Evolutionary conservation across 2,888 invertebrate species (phyloP), one percentile per base, ranked within the genome.

Genomic region (Ganaspis brasiliensis): DNA sequence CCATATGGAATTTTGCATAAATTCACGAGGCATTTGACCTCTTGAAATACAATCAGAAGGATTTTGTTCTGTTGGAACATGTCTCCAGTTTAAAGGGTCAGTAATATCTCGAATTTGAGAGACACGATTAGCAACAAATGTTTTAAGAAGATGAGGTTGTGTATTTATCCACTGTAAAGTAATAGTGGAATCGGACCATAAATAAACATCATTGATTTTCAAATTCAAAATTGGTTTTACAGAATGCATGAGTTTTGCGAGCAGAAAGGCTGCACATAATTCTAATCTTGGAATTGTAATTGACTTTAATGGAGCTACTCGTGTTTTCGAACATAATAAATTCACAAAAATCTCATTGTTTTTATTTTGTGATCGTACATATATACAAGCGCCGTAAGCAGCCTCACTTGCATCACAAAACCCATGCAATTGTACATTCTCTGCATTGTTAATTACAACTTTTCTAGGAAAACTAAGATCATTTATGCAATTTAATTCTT

Each of bases 61-160:
- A 49, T 49, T 49, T 14, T 49, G 49, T 0, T 49, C 5, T 49
- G 49, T 49, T 49, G 49, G n/a, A 1, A 77, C 77, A 35, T 77
- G 77, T 5, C 37, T 70, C 77, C 71, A 71, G 16, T 71, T 37
- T 8, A 19, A 19, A 21, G 19, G 19, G 2, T 21, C 0, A 45
- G 73, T 74, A 2, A 75, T 9, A 26, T 31, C 55, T 63, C 72
- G 75, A 26, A 77, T 74, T 63, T 75, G 63, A 0, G 56, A 40
- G 2, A 75, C 72, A 8, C 72, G 59, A 21, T 72, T 75, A 10
- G 77, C 74, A 1, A 72, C 67, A 40, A 40, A 40, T 8, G 40
- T 40, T 40, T 40, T 40, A 5, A 40, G 9, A 5, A 40, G 9
- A 40, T 40, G 40, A 1, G 40, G 40, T 10, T 40, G 10, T 10